These are phyloP conservation scores for Ctenopoma multispine DNA, from an alignment of 2,797 vertebrate species.

Conservation along the genomic window DNA sequence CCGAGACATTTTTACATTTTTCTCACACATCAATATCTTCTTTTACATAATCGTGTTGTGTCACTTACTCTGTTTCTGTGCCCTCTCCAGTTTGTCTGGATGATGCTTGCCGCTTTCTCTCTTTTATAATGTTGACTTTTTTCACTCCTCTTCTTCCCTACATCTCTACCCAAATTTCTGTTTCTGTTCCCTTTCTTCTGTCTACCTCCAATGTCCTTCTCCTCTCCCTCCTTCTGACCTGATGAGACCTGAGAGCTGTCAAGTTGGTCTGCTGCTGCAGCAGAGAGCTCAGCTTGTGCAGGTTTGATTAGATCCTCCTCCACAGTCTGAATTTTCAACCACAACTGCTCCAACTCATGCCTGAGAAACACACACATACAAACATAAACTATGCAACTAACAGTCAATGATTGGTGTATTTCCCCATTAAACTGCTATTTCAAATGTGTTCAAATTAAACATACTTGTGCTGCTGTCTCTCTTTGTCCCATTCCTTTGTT, in stretches of 20 bases:
- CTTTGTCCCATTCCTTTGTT: conserved; percentile 56
- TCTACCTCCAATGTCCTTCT: conserved; percentile 47
- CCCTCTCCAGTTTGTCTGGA: conserved; percentile 86
- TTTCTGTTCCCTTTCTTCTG: background rate
- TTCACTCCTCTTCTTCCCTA: background rate
- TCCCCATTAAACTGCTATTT: background rate
- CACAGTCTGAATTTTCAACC: conserved; percentile 73
- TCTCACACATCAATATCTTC: conserved; percentile 7
- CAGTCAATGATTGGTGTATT: background rate
- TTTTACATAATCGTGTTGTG: conserved; percentile 17
- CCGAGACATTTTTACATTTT: conserved; percentile 24
- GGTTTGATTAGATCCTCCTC: conserved; percentile 65
- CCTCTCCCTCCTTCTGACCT: conserved; percentile 62
- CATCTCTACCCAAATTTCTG: background rate
- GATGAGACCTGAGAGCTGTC: conserved; percentile 62
- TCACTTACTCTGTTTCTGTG: conserved; percentile 81
- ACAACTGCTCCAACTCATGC: conserved; percentile 82
- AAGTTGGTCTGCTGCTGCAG: conserved; percentile 31
- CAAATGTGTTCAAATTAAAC: conserved; percentile 15
- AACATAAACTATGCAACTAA: background rate
- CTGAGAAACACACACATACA: conserved; percentile 70
- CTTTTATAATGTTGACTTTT: background rate
- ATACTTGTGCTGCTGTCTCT: conserved; percentile 71
- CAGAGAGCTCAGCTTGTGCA: conserved; percentile 27
- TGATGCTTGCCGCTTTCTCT: conserved; percentile 80